Evolutionary conservation across 1,140 invertebrate genomes (phyloP), one percentile per base, ranked within the genome.

Genomic region (Dendrolimus punctatus): DNA sequence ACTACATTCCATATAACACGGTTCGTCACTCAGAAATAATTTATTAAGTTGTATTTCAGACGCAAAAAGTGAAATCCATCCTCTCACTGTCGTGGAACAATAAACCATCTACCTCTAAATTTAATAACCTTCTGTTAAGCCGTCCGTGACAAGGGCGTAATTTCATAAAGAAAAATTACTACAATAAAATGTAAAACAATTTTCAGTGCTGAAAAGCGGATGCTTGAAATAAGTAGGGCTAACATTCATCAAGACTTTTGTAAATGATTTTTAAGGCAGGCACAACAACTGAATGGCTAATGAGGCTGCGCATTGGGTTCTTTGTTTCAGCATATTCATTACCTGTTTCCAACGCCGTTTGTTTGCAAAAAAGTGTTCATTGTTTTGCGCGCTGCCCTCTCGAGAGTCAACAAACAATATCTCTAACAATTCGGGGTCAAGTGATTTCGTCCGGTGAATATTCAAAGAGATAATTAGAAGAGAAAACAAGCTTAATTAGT

Each of bases 271-370:
- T 79, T 69, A 71, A 75, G 73, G 71, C 60, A 66, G 66, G 68
- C 71, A 74, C 75, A 67, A 66, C 62, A 51, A 72, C 60, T 69
- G 80, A 84, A 84, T 81, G 57, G 72, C 66, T 81, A 84, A 84
- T 84, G 80, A 81, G 77, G 52, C 70, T 57, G 63, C 53, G 70
- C 66, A 73, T 75, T 71, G 57, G 71, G 64, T 50, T 59, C 72
- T 80, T 84, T 82, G 76, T 84, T 80, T 64, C 69, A 68, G 69
- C 67, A 79, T 76, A 81, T 80, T 82, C 77, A 84, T 84, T 84
- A 81, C 77, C 71, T 78, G 74, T 61, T 62, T 54, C 62, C 71
- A 69, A 71, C 64, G 64, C 64, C 67, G 68, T 72, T 75, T 77
- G 73, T 73, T 79, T 70, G 70, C 69, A 69, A 80, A 80, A 79